Conservation (phyloP, 2,113 vertebrate species). For the Chrysemys picta region DNA sequence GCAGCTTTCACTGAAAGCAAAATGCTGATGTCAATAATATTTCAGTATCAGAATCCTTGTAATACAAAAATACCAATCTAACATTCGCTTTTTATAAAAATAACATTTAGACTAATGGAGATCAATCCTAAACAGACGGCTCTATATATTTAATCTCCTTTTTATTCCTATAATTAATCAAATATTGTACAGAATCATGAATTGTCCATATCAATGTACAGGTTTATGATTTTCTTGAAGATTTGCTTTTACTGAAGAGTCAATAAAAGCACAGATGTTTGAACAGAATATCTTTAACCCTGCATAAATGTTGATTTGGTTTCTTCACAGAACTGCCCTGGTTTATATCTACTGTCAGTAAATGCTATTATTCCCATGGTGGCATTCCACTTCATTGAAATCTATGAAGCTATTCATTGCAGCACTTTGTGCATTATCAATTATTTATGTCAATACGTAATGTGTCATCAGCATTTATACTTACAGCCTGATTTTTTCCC, state of each 20-base stretch:
- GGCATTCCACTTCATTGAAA: conserved; percentile 47
- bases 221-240: not conserved
- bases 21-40: not conserved
- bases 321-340: conserved; percentile 29
- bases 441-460: conserved; percentile 74
- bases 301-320: not conserved
- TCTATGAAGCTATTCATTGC: conserved; percentile 53
- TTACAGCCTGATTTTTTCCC: conserved; percentile 60
- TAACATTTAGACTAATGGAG: not conserved
- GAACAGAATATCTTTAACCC: not conserved
- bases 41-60: not conserved
- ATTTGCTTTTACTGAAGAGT: not conserved
- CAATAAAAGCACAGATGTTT: not conserved
- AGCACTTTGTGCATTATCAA: conserved; percentile 63
- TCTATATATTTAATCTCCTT: not conserved
- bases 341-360: conserved; percentile 41
- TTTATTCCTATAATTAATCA: not conserved
- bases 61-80: not conserved
- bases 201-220: not conserved
- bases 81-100: not conserved
- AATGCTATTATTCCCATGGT: conserved; percentile 54
- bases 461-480: conserved; percentile 67
- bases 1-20: not conserved
- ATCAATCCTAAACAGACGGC: not conserved
- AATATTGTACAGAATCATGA: not conserved